Evolutionary conservation across 2,113 vertebrate species (phyloP), one percentile per base, ranked within the genome.

Genomic region (Oenanthe melanoleuca): DNA sequence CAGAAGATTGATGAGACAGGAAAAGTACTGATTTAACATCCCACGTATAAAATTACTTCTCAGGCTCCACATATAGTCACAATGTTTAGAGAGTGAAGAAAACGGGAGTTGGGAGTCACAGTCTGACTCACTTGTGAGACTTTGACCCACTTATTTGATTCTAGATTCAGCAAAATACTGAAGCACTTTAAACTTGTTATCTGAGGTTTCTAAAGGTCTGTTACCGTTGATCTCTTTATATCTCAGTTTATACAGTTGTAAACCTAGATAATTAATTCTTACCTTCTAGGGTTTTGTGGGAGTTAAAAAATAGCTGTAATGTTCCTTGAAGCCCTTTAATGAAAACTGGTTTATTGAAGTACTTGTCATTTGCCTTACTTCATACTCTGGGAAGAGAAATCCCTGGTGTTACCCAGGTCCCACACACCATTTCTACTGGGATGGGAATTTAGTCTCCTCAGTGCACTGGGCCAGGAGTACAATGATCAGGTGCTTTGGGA

Each of bases 141-240:
- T 96, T 96, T 96, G 94, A 93, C 95, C 96, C 90, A 95, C 79
- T 96, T 96, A 88, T 88, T 95, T 90, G 93, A 93, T 78, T 95
- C 93, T 73, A 78, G 93, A 94, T 96, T 96, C 94, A 97, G 95
- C 94, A 96, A 92, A 96, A 93, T 95, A 86, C 70, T 53, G 85
- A 80, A 96, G 93, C 93, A 94, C 89, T 95, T 96, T 95, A 95
- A 95, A 95, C 90, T 88, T 85, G 85, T 91, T 96, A 95, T 91
- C 94, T 80, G 86, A 78, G 71, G 44, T 92, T 95, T 94, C 93
- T 95, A 96, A 95, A 96, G 88, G 93, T 96, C 88, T 95, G 79
- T 94, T 96, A 83, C 94, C 6, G 72, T 97, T 96, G 96, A 78
- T 90, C 89, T 96, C 88, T 95, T 77, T 83, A 64, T 94, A 90